A percentile compares a stretch with the other conserved stretches of the same genome.
These are phyloP conservation scores for Aphelinus certus DNA, from an alignment of 1,140 invertebrate species.

Conservation along the genomic window DNA sequence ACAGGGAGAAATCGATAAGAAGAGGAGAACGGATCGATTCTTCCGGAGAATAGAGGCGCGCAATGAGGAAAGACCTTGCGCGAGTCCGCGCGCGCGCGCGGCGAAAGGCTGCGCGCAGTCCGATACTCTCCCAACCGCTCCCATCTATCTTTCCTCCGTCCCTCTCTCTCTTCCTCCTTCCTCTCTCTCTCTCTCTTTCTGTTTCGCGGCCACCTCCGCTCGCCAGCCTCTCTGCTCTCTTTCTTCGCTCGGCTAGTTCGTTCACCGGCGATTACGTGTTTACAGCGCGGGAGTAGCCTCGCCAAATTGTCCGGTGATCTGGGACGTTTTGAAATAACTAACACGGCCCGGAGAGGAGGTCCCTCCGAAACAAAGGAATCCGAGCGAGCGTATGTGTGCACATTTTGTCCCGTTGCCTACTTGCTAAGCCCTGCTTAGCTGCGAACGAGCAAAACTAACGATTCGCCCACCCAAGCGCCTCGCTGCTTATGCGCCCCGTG, in stretches of 20 bases:
- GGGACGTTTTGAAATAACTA: constrained; percentile 43
- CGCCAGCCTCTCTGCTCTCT: constrained; percentile 11
- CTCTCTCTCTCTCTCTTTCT: constrained; percentile 21
- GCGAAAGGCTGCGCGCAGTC: constrained; percentile 26
- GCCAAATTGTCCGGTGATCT: constrained; percentile 46
- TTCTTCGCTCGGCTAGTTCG: constrained; percentile 21
- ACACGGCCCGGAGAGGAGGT: constrained; percentile 27
- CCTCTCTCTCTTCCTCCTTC: constrained; percentile 38
- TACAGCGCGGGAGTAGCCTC: constrained; percentile 28
- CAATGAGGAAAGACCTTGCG: constrained; percentile 37
- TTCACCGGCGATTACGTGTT: constrained; percentile 42
- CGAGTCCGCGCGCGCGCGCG: constrained; percentile 26
- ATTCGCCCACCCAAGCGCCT: too few relatives aligned
- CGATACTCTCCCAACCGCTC: constrained; percentile 34
- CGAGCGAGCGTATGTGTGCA: too few relatives aligned
- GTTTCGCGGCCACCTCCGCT: constrained; percentile 26
- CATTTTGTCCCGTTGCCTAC: too few relatives aligned
- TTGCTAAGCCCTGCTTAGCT: constrained; percentile 23
- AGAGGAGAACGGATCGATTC: constrained; percentile 40
- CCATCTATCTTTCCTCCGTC: constrained; percentile 32
- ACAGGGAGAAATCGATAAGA: constrained; percentile 37
- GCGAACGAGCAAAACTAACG: constrained; percentile 2
- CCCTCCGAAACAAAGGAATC: too few relatives aligned
- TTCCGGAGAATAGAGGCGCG: constrained; percentile 29
- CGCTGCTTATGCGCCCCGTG: too few relatives aligned